A percentile compares a stretch with the other conserved stretches of the same genome.
These are phyloP conservation scores for Bombus sylvicola DNA, from an alignment of 1,140 invertebrate genomes.

Conservation along the genomic window DNA sequence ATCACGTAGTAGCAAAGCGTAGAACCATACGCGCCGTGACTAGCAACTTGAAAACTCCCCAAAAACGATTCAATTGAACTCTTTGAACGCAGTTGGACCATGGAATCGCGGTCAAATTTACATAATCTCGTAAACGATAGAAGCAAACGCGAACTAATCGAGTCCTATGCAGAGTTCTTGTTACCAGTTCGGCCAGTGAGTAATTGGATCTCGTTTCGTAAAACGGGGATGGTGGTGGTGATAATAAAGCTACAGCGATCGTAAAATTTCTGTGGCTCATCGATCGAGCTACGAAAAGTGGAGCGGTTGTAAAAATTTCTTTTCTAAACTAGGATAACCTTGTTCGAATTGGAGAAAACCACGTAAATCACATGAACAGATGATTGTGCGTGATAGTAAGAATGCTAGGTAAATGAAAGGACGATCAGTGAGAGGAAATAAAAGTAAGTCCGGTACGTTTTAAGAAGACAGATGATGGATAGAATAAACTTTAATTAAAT, in stretches of 20 bases:
- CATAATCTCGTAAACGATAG: not conserved
- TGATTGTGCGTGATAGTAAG: not conserved
- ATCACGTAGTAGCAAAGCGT: too few species aligned
- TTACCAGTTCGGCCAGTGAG: not conserved
- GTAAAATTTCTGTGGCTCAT: not conserved
- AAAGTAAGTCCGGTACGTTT: conserved; percentile 52
- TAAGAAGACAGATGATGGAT: conserved; percentile 60
- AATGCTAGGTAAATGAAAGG: conserved; percentile 16
- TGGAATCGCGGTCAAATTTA: not conserved
- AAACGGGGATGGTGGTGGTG: not conserved
- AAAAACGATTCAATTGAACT: not conserved
- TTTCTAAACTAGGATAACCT: not conserved
- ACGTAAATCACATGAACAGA: too few species aligned
- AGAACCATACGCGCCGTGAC: too few species aligned
- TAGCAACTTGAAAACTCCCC: too few species aligned
- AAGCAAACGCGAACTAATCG: not conserved
- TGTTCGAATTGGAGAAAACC: not conserved
- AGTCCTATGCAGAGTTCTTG: not conserved
- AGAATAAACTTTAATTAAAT: conserved; percentile 69
- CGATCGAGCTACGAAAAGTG: not conserved
- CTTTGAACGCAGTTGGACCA: not conserved
- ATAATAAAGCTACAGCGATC: conserved; percentile 5
- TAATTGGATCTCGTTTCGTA: conserved; percentile 15
- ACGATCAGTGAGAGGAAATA: conserved; percentile 51
- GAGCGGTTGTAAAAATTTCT: not conserved